phyloP scores from a whole-genome alignment of 2,113 vertebrate species.

The Indri indri region DNA sequence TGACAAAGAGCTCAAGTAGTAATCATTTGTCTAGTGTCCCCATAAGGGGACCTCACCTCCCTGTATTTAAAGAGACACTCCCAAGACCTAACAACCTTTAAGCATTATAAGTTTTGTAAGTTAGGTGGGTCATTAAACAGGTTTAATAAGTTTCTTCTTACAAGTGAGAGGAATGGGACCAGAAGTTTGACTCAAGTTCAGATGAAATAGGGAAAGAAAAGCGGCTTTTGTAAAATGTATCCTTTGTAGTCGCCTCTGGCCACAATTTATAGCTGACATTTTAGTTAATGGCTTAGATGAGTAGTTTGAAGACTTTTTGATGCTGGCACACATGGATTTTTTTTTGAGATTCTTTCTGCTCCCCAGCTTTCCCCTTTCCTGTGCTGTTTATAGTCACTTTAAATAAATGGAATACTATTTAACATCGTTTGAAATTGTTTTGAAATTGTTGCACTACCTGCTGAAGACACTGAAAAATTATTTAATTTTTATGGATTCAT shows the following conservation, averaged over 20 bases:
- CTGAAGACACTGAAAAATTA: background rate
- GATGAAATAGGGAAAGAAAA: background rate
- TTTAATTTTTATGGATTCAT: background rate
- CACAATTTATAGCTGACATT: background rate
- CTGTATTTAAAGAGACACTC: background rate
- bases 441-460: background rate
- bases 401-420: background rate
- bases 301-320: background rate
- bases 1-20: background rate
- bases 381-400: background rate
- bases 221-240: background rate
- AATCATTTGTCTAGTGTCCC: background rate
- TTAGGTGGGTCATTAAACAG: background rate
- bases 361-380: background rate
- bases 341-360: background rate
- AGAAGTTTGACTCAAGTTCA: background rate
- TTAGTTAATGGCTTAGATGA: background rate
- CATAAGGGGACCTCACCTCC: background rate
- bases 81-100: background rate
- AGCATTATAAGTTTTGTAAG: background rate
- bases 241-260: background rate
- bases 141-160: background rate
- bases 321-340: background rate
- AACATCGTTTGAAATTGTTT: background rate
- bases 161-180: background rate